These are phyloP conservation scores for Desmophyllum pertusum DNA, from an alignment of 92 coral and sea anemone species.

Conservation along the genomic window DNA sequence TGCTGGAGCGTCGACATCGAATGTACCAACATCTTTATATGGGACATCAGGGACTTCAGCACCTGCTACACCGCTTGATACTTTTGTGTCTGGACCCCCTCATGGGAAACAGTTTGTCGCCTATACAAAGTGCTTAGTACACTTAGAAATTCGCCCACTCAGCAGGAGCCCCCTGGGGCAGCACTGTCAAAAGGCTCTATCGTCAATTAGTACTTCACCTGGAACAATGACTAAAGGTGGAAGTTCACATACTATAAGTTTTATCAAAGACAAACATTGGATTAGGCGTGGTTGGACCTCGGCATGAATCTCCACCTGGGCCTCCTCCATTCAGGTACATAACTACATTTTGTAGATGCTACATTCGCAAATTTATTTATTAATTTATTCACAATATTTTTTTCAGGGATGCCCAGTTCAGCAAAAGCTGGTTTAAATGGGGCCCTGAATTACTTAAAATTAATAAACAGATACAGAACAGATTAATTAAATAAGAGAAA, in stretches of 20 bases:
- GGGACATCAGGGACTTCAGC: slow-evolving; percentile 64
- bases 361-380: no score
- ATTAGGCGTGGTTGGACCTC: slow-evolving; percentile 77
- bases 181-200: slow-evolving; percentile 42
- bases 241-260: slow-evolving; percentile 71
- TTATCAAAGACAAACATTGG: slow-evolving; percentile 90
- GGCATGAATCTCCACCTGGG: slow-evolving; percentile 84
- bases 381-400: no score
- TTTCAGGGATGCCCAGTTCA: no score
- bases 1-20: slow-evolving; percentile 63
- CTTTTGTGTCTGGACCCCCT: slow-evolving; percentile 63
- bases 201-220: slow-evolving; percentile 52
- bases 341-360: no score
- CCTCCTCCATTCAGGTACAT: slow-evolving; percentile 82
- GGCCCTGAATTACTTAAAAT: no score
- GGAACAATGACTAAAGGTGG: slow-evolving; percentile 66
- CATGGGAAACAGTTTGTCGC: slow-evolving; percentile 87
- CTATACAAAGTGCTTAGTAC: slow-evolving; percentile 81
- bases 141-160: slow-evolving; percentile 63
- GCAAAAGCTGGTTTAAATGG: no score
- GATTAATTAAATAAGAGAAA: no score
- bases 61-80: slow-evolving; percentile 74
- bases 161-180: slow-evolving; percentile 56
- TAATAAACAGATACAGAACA: no score
- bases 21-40: slow-evolving; percentile 67